Conservation (phyloP, 2,797 vertebrate genomes). For the Mus spretus region DNA sequence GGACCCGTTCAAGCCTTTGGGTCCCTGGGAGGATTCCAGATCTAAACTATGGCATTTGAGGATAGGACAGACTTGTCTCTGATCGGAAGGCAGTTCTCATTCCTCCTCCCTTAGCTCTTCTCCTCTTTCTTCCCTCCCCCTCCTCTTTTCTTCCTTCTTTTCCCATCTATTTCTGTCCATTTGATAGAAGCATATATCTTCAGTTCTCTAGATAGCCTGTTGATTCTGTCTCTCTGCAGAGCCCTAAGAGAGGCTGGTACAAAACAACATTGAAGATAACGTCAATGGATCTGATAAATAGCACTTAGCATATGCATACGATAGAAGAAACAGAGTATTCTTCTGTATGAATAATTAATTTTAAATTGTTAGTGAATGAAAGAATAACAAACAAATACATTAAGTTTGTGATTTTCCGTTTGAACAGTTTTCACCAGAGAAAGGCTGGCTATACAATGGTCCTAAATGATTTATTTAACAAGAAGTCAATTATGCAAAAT, state of each 20-base stretch:
- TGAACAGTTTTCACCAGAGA: conserved; percentile 17
- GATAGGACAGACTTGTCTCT: background rate
- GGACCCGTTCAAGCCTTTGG: background rate
- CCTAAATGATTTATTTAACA: background rate
- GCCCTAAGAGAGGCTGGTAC: background rate
- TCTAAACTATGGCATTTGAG: background rate
- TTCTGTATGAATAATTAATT: conserved; percentile 16
- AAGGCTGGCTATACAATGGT: conserved; percentile 4
- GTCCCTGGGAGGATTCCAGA: background rate
- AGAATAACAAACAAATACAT: background rate
- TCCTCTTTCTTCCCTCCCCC: background rate
- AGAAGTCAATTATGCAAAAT: background rate
- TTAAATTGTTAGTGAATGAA: background rate
- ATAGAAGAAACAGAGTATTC: conserved; percentile 36
- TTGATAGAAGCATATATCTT: background rate
- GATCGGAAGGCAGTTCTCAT: background rate
- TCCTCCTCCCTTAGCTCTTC: background rate
- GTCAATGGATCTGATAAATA: background rate
- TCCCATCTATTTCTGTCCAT: background rate
- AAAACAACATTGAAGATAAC: background rate
- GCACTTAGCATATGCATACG: background rate
- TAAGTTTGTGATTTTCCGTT: conserved; percentile 39
- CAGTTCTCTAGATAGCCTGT: background rate
- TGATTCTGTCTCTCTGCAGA: conserved; percentile 17
- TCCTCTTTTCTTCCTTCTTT: background rate